Conservation (phyloP, 35 echinoderm and acorn worm genomes). For the Eucidaris tribuloides region DNA sequence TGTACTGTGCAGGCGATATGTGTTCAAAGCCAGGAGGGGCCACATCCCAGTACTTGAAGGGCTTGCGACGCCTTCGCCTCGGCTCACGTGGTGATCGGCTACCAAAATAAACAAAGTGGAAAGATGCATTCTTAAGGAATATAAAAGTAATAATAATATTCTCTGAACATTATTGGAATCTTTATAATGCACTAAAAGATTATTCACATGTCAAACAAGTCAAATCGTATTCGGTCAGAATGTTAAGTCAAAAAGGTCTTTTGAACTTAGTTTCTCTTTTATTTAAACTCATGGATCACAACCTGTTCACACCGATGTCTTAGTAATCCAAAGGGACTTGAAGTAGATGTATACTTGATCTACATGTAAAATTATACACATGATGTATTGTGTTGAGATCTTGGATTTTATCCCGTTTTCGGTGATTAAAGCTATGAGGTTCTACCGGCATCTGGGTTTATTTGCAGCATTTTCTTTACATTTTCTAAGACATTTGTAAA, state of each 20-base stretch:
- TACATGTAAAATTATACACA: too few species aligned
- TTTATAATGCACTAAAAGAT: neutral
- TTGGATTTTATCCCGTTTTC: too few species aligned
- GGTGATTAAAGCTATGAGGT: too few species aligned
- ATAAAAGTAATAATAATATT: neutral
- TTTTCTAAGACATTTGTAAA: too few species aligned
- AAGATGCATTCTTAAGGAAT: neutral
- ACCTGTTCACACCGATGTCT: too few species aligned
- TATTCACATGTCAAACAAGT: neutral
- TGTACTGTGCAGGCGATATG: constrained; percentile 82
- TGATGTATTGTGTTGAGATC: too few species aligned
- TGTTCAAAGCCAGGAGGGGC: constrained; percentile 92
- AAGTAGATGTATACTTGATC: too few species aligned
- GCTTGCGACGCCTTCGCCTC: constrained; percentile 55
- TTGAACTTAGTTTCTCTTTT: neutral
- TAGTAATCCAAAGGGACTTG: too few species aligned
- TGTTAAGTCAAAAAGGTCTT: neutral
- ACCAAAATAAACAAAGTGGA: neutral
- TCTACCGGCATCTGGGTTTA: too few species aligned
- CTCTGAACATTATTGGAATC: neutral
- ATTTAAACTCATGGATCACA: neutral
- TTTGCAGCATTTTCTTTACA: too few species aligned
- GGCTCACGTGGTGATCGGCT: constrained; percentile 45
- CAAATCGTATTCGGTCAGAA: neutral
- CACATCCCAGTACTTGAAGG: constrained; percentile 96